phyloP scores from a whole-genome alignment of 2,797 vertebrate genomes.

The Somateria mollissima region DNA sequence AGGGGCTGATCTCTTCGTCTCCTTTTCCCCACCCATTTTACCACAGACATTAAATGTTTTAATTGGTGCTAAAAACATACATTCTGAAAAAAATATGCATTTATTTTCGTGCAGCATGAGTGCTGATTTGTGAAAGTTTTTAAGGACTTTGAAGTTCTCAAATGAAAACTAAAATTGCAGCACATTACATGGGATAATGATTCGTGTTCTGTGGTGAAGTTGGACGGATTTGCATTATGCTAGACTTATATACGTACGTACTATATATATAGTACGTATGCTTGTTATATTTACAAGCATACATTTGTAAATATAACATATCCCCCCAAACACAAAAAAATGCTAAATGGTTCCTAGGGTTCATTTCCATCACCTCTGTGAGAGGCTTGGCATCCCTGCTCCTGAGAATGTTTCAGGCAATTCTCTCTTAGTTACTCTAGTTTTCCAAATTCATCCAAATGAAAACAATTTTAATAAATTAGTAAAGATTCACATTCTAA shows the following conservation, averaged over 20 bases:
- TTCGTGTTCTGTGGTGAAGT: not conserved
- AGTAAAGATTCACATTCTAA: not conserved
- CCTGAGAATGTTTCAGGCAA: not conserved
- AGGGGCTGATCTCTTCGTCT: not conserved
- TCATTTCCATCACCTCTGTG: not conserved
- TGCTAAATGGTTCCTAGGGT: not conserved
- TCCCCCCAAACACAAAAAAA: not conserved
- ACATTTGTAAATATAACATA: not conserved
- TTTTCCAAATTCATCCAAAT: not conserved
- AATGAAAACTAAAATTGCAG: not conserved
- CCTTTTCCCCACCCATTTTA: not conserved
- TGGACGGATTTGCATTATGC: not conserved
- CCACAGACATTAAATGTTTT: not conserved
- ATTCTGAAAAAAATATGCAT: not conserved
- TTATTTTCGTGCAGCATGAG: not conserved
- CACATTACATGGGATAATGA: accelerated
- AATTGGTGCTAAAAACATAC: not conserved
- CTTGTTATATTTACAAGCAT: no score
- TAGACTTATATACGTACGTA: not conserved
- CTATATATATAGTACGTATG: no score
- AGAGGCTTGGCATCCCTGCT: not conserved
- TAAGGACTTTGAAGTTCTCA: not conserved
- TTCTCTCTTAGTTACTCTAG: not conserved
- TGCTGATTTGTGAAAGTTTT: not conserved
- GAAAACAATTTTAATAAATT: not conserved